These are phyloP conservation scores for Tigriopus californicus DNA, from an alignment of 2,888 invertebrate species.

Conservation along the genomic window DNA sequence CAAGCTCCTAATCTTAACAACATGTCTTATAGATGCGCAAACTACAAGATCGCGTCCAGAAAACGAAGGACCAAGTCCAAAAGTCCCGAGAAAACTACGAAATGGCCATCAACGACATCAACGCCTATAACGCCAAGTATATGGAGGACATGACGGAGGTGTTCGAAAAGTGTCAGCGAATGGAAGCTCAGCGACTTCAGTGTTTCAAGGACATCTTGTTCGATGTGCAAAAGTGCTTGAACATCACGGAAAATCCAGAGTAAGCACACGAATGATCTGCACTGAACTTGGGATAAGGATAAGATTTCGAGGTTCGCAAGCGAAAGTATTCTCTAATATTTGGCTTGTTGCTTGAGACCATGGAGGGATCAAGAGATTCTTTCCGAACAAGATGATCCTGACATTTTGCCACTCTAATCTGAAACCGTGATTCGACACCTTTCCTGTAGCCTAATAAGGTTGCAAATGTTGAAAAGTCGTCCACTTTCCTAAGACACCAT, in stretches of 20 bases:
- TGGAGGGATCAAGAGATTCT: too few species aligned
- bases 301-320: too few species aligned
- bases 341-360: too few species aligned
- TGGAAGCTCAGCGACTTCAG: conserved; percentile 79
- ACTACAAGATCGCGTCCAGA: conserved; percentile 83
- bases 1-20: too few species aligned
- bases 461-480: too few species aligned
- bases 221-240: conserved; percentile 80
- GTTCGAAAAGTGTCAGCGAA: conserved; percentile 88
- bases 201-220: conserved; percentile 93
- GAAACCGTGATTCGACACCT: too few species aligned
- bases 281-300: too few species aligned
- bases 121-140: conserved; percentile 92
- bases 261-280: conserved; percentile 40
- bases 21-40: conserved; percentile 56
- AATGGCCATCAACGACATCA: conserved; percentile 72
- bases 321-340: too few species aligned
- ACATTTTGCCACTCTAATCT: too few species aligned
- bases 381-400: too few species aligned
- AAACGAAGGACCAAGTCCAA: conserved; percentile 86
- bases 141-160: conserved; percentile 96
- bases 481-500: too few species aligned
- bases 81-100: conserved; percentile 84
- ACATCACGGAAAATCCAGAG: conserved; percentile 82
- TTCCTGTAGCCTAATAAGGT: too few species aligned